Percentiles rank a stretch among this genome's conserved stretches.
These are phyloP conservation scores for Synanthedon tipuliformis DNA, from an alignment of 2,888 invertebrate species.

Conservation along the genomic window DNA sequence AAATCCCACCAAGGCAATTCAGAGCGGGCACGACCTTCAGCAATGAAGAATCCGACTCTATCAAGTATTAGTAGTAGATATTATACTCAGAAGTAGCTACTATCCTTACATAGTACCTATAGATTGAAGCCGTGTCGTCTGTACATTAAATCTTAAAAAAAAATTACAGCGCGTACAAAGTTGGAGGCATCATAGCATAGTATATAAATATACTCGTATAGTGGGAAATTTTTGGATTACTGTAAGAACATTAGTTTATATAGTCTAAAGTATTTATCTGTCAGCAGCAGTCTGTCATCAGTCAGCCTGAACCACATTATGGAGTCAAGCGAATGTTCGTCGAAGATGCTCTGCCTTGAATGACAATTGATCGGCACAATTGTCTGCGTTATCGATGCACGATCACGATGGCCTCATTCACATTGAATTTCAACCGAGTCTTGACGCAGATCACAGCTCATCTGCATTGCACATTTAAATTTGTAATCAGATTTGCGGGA, in stretches of 20 bases:
- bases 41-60: too few species aligned
- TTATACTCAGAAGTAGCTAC: too few species aligned
- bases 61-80: too few species aligned
- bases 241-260: background rate
- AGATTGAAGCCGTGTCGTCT: too few species aligned
- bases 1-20: too few species aligned
- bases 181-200: too few species aligned
- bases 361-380: conserved; percentile 30
- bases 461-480: conserved; percentile 56
- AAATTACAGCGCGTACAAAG: too few species aligned
- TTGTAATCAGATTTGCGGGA: conserved; percentile 53
- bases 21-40: too few species aligned
- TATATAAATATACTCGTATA: too few species aligned
- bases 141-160: too few species aligned
- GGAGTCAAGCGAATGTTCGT: background rate
- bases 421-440: conserved; percentile 38
- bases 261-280: background rate
- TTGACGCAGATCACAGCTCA: conserved; percentile 27
- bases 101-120: too few species aligned
- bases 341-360: conserved; percentile 15
- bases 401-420: conserved; percentile 39
- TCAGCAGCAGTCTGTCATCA: background rate
- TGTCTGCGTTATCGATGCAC: conserved; percentile 23
- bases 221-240: too few species aligned
- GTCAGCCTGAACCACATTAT: background rate